A percentile compares a stretch with the other conserved stretches of the same genome.
Evolutionary conservation across 2,113 vertebrate genomes (phyloP).

Genomic region (Etheostoma cragini): DNA sequence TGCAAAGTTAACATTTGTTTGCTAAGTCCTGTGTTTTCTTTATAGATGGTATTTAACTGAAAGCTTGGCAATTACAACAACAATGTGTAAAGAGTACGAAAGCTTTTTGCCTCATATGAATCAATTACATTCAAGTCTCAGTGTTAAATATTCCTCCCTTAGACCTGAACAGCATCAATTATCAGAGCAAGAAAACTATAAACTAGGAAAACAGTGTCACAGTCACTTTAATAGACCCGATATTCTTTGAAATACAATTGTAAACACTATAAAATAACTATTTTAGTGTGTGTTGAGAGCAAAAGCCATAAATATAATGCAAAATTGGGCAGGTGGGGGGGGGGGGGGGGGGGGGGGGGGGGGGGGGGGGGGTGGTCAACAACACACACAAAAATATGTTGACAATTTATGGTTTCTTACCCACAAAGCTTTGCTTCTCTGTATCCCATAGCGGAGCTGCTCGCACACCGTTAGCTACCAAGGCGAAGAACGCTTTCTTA

Average conservation of each 20-base stretch:
- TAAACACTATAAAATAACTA: no score
- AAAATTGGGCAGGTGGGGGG: no score
- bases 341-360: no score
- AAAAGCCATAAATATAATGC: neutral
- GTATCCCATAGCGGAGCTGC: slow-evolving; percentile 98
- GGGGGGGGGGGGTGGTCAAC: no score
- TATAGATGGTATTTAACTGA: neutral
- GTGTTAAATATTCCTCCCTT: neutral
- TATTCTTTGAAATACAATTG: neutral
- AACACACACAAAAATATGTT: no score
- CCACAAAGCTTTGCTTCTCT: slow-evolving; percentile 98
- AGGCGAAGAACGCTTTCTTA: slow-evolving; percentile 98
- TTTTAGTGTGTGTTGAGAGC: neutral
- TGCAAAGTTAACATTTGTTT: neutral
- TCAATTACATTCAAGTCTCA: neutral
- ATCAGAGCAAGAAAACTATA: neutral
- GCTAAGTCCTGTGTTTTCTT: neutral
- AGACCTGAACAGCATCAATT: neutral
- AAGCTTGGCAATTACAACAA: neutral
- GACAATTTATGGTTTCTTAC: slow-evolving; percentile 80
- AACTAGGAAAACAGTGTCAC: neutral
- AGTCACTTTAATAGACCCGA: neutral
- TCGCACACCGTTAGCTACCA: slow-evolving; percentile 97
- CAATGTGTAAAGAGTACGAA: neutral
- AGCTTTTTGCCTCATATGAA: neutral